phyloP scores from a whole-genome alignment of 2,888 invertebrate genomes.

The Callinectes sapidus region DNA sequence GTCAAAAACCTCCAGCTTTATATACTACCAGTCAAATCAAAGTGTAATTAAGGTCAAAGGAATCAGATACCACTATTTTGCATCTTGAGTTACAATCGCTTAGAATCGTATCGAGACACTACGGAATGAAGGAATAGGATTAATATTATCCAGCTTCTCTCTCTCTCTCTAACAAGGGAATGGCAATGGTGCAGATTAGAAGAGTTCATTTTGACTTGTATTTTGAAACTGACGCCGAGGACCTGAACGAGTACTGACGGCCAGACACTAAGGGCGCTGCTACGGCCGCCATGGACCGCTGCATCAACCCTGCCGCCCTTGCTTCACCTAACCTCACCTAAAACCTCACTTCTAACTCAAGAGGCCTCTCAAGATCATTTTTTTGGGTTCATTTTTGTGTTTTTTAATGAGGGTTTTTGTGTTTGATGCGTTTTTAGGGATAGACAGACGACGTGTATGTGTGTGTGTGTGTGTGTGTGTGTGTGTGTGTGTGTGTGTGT shows the following conservation, averaged over 20 bases:
- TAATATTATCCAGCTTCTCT: neutral
- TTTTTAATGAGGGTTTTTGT: neutral
- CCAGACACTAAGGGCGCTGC: neutral
- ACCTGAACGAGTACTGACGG: neutral
- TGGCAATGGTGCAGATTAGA: neutral
- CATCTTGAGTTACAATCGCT: neutral
- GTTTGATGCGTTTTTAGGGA: neutral
- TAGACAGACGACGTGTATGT: neutral
- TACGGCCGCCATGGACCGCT: neutral
- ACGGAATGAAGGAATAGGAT: neutral
- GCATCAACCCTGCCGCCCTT: neutral
- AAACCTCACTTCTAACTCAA: neutral
- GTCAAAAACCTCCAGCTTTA: neutral
- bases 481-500: conserved; percentile 29
- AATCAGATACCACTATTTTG: conserved; percentile 27
- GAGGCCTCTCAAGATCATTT: neutral
- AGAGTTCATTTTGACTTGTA: neutral
- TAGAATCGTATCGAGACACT: neutral
- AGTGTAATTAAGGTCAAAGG: neutral
- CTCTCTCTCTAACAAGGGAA: neutral
- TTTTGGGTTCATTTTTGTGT: neutral
- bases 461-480: conserved; percentile 30
- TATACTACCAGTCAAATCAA: neutral
- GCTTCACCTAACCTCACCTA: neutral
- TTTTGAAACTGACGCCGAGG: neutral